Evolutionary conservation across 2,888 invertebrate genomes (phyloP), one percentile per base, ranked within the genome.

Genomic region (Ceraclea dissimilis): DNA sequence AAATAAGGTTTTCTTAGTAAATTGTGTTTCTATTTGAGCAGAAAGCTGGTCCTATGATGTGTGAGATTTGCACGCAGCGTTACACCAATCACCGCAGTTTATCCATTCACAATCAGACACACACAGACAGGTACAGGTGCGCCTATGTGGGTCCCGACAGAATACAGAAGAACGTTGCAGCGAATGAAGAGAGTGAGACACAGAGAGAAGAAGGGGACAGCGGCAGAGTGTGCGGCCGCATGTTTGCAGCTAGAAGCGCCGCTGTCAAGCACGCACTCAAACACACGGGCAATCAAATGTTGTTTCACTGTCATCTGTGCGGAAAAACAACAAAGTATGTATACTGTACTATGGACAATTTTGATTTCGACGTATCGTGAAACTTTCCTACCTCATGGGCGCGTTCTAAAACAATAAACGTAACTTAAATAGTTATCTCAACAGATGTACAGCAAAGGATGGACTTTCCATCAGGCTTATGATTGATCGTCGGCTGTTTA

Each of bases 81-180:
- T 58, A 58, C 49, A 39, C 17, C 20, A 43, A 46, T 1, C 34
- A 21, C 8, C 49, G 49, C 10, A 47, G 54, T 0, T 33, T 58
- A 16, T 53, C 46, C 17, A 49, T 17, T 19, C 58, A 58, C 54
- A n/a, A 11, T 18, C 51, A 22, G 43, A 58, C 54, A 19, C 58
- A 58, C 52, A 46, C 49, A 39, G 58, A 58, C 19, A 51, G 54
- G 48, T 54, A 52, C 44, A 26, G 34, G 13, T 58, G 58, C 51
- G 21, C 20, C 21, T 44, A 26, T 17, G 46, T 11, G 20, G 20
- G 20, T 18, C 11, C n/a, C 46, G 18, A 11, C 18, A 19, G 18
- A 13, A 46, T 46, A 43, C 39, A n/a, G 8, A 4, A 39, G 2
- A 39, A 4, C 13, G 39, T 8, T 39, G 13, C 39, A 4, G 8